Evolutionary conservation across 2,797 vertebrate genomes (phyloP).

Genomic region (Danio choprae): DNA sequence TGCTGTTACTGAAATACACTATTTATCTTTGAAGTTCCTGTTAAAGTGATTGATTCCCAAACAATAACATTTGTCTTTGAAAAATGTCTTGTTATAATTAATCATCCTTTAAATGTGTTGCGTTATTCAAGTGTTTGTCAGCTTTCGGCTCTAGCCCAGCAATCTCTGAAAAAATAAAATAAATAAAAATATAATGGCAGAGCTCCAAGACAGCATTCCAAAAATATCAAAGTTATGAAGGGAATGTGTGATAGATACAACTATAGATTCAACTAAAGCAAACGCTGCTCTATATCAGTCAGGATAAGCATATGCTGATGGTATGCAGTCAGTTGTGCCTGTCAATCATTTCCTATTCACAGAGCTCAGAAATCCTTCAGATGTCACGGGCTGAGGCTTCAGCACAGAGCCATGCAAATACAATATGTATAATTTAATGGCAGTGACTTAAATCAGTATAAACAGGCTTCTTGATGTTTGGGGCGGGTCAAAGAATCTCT

Average conservation of each 20-base stretch:
- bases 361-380: slow-evolving; percentile 25
- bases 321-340: slow-evolving; percentile 24
- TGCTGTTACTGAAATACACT: neutral
- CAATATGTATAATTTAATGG: slow-evolving; percentile 56
- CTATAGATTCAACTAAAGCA: slow-evolving; percentile 20
- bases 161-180: neutral
- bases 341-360: slow-evolving; percentile 41
- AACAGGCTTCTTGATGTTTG: slow-evolving; percentile 24
- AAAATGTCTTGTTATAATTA: neutral
- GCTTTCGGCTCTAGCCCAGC: neutral
- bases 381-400: slow-evolving; percentile 29
- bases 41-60: neutral
- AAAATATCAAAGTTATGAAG: slow-evolving; percentile 26
- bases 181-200: neutral
- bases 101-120: neutral
- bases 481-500: slow-evolving; percentile 38
- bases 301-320: slow-evolving; percentile 45
- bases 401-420: slow-evolving; percentile 41
- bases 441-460: slow-evolving; percentile 37
- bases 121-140: slow-evolving; percentile 10
- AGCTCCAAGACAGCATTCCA: slow-evolving; percentile 29
- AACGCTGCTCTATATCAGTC: slow-evolving; percentile 32
- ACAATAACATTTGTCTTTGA: neutral
- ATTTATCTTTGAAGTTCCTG: neutral
- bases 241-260: slow-evolving; percentile 21